Conservation (phyloP, 1,140 invertebrate species). For the Sycophaga agraensis region DNA sequence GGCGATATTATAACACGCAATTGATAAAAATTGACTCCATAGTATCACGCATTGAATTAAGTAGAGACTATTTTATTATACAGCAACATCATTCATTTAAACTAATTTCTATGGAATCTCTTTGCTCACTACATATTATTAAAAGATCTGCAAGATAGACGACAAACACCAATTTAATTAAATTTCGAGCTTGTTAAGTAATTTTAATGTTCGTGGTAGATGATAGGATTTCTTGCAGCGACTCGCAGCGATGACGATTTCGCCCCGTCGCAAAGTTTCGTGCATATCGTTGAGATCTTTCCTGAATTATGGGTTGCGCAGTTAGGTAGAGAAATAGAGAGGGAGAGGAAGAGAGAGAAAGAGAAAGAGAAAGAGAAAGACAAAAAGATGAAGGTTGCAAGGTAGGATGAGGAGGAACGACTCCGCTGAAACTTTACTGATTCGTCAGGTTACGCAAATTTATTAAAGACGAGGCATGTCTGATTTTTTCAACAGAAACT, state of each 20-base stretch:
- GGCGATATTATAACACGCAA: no score
- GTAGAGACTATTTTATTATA: no score
- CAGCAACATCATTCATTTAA: no score
- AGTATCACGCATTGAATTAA: no score
- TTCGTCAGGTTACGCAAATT: constrained; percentile 8
- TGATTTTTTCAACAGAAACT: neutral
- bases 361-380: neutral
- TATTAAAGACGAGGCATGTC: neutral
- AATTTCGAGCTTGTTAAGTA: neutral
- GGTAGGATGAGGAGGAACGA: neutral
- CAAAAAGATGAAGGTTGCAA: no score
- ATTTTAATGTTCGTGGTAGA: neutral
- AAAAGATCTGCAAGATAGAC: neutral
- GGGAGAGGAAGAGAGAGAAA: no score
- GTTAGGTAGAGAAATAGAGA: no score
- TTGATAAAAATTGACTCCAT: no score
- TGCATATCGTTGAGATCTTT: constrained; percentile 13
- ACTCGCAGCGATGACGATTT: neutral
- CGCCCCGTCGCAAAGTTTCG: neutral
- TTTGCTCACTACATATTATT: no score
- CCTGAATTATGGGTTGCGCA: constrained; percentile 6
- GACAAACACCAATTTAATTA: neutral
- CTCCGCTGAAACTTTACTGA: constrained; percentile 13
- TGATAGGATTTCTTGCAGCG: neutral
- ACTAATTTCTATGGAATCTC: no score